Base-by-base conservation (phyloP, 2,113 vertebrate genomes). In the Seriola rivoliana region DNA sequence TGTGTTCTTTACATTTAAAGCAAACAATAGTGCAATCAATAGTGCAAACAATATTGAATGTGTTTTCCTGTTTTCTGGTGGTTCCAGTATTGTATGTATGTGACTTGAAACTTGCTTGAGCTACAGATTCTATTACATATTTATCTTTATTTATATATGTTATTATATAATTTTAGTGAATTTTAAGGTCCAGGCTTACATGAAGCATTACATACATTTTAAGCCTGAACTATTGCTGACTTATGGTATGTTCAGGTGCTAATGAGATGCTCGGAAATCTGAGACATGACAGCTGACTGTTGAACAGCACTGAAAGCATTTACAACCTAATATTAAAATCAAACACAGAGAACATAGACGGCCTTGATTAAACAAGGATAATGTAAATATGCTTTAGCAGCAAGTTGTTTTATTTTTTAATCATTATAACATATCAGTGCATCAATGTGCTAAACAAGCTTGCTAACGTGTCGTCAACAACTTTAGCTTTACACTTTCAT, bases 401-500 rank as follows among this genome's bases (percentile, higher is more conserved):
- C 23, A 23, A 23, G 23, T 23, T 23, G 23, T 23, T 23, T 23
- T 23, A 23, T 23, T 23, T 23, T 23, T 23, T 23, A 23, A 23
- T 23, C 23, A 23, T 23, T 23, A 23, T 29, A 29, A 29, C 29
- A 2, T 29, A 29, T 29, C 29, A 29, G 29, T 29, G 29, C 29
- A 29, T 29, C 29, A 29, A 29, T 29, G 29, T 29, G 29, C 29
- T 29, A 29, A 29, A 29, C 34, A 36, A 36, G 5, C 34, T 54
- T 55, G 55, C 25, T 44, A 69, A 66, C 25, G 17, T 63, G 32
- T 72, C 65, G 67, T 73, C 78, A 76, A 23, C 42, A 42, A 54
- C 14, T 62, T 68, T 1, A 17, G 59, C 59, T n/a, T 74, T 8
- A 25, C 16, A 69, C 38, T 23, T 16, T n/a, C 6, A 46, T 0